Evolutionary conservation across 2,888 invertebrate genomes (phyloP).

Genomic region (Lasioglossum marginatum): DNA sequence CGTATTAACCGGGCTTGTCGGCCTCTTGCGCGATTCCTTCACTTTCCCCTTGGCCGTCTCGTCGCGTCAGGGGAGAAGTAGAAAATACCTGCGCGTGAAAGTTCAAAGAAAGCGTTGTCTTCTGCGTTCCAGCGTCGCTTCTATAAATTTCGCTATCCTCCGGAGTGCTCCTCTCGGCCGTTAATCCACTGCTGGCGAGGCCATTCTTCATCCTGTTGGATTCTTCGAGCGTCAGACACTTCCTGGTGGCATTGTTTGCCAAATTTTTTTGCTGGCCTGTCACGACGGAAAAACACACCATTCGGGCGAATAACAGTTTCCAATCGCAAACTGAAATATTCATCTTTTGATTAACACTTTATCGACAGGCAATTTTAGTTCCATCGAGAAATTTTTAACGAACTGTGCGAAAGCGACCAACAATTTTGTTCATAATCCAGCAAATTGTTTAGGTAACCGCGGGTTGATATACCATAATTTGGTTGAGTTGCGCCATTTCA

Average conservation of each 20-base stretch:
- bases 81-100: slow-evolving; percentile 51
- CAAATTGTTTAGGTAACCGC: too few relatives aligned
- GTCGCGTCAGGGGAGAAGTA: slow-evolving; percentile 36
- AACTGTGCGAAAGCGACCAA: neutral
- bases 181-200: slow-evolving; percentile 29
- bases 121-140: slow-evolving; percentile 20
- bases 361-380: neutral
- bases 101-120: slow-evolving; percentile 42
- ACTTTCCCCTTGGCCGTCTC: slow-evolving; percentile 6
- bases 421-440: neutral
- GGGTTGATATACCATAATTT: neutral
- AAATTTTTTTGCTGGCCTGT: neutral
- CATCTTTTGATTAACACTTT: neutral
- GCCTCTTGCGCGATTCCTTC: slow-evolving; percentile 47
- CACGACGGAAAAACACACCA: too few relatives aligned
- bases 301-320: neutral
- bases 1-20: slow-evolving; percentile 57
- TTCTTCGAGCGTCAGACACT: slow-evolving; percentile 15
- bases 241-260: neutral
- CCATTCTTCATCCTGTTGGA: slow-evolving; percentile 28
- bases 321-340: neutral
- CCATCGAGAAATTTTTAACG: neutral
- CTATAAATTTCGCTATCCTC: slow-evolving; percentile 50
- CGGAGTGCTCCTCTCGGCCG: slow-evolving; percentile 18
- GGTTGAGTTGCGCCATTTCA: neutral